Evolutionary conservation across 2,797 vertebrate species (phyloP).

Genomic region (Diglossa cyanea): DNA sequence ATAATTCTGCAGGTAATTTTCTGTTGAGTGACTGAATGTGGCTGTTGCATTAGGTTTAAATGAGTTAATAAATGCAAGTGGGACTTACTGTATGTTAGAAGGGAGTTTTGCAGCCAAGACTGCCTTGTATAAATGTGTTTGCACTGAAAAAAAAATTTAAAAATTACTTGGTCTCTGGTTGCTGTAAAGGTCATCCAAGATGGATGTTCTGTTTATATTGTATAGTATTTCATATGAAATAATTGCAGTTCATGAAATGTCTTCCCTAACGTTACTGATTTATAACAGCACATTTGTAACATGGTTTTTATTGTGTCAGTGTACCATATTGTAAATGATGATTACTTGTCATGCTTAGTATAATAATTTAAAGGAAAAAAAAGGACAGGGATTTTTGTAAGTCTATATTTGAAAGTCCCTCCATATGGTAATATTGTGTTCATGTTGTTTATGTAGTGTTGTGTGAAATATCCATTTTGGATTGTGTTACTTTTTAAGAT

Average conservation of each 20-base stretch:
- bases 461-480: constrained; percentile 94
- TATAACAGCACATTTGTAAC: constrained; percentile 95
- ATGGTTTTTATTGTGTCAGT: constrained; percentile 95
- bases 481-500: constrained; percentile 99
- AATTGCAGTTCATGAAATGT: constrained; percentile 96
- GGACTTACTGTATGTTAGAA: constrained; percentile 84
- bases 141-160: constrained; percentile 85
- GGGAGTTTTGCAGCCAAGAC: constrained; percentile 87
- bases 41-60: constrained; percentile 81
- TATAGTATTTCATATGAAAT: constrained; percentile 91
- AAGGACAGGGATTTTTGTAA: constrained; percentile 93
- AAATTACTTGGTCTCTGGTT: constrained; percentile 87
- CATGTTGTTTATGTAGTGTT: constrained; percentile 95
- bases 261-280: constrained; percentile 96
- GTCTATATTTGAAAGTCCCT: constrained; percentile 98
- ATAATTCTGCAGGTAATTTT: constrained; percentile 79
- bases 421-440: constrained; percentile 96
- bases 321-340: constrained; percentile 98
- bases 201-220: constrained; percentile 93
- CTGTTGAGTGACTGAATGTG: constrained; percentile 82
- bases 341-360: constrained; percentile 98
- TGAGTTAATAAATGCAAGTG: constrained; percentile 83
- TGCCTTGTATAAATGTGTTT: constrained; percentile 92
- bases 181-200: constrained; percentile 87
- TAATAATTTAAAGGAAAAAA: constrained; percentile 92